Conservation (phyloP, 2,888 invertebrate genomes). For the Tanytarsus gracilentus region DNA sequence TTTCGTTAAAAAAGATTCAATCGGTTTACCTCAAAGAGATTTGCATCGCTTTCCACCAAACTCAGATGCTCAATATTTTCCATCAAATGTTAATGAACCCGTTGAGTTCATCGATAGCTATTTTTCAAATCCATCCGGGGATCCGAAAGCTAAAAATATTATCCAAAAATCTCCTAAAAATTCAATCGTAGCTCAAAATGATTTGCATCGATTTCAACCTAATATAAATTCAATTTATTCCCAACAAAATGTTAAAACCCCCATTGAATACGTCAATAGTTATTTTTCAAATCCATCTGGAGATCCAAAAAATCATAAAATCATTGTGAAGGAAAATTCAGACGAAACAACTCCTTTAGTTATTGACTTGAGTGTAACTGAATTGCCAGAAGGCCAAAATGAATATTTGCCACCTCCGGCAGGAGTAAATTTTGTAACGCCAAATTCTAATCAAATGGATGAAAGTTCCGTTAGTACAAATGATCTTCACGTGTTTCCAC, state of each 20-base stretch:
- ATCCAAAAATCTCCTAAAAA: background rate
- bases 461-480: background rate
- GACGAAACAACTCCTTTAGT: no score
- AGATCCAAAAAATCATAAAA: no score
- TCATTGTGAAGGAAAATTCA: no score
- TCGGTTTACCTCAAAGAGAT: background rate
- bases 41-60: constrained; percentile 13
- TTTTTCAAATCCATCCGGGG: constrained; percentile 12
- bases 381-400: no score
- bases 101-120: constrained; percentile 35
- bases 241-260: constrained; percentile 33
- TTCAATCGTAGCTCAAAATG: background rate
- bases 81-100: constrained; percentile 34
- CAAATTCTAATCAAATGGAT: constrained; percentile 34
- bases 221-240: constrained; percentile 36
- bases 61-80: constrained; percentile 36
- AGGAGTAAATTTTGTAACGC: constrained; percentile 36
- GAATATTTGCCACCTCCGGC: constrained; percentile 7
- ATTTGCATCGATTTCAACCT: constrained; percentile 23
- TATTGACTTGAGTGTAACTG: no score
- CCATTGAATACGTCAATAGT: constrained; percentile 34
- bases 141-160: background rate
- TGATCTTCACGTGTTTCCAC: constrained; percentile 8
- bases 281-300: no score
- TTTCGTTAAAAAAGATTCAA: background rate